A percentile compares a stretch with the other conserved stretches of the same genome.
phyloP scores from a whole-genome alignment of 2,797 vertebrate species.

The Chloroceryle amazona region DNA sequence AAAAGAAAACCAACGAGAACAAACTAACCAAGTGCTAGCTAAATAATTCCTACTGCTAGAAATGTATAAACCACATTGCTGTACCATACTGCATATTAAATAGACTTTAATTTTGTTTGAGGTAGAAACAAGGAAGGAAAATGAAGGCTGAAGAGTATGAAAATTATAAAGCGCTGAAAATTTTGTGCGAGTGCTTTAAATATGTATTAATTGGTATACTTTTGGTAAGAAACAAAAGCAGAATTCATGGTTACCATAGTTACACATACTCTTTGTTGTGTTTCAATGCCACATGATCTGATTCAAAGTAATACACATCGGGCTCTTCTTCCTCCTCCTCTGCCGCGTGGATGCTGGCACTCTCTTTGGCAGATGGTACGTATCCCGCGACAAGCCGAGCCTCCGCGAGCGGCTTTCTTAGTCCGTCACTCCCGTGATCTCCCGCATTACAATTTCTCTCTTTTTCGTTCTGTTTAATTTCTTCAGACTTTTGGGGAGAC shows the following conservation, averaged over 20 bases:
- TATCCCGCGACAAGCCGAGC: constrained; percentile 77
- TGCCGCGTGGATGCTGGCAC: constrained; percentile 82
- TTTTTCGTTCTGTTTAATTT: constrained; percentile 74
- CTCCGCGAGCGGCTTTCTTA: constrained; percentile 79
- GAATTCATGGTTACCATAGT: constrained; percentile 88
- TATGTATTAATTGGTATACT: background rate
- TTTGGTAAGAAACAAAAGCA: constrained; percentile 81
- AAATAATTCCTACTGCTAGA: constrained; percentile 23
- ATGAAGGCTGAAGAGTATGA: constrained; percentile 18
- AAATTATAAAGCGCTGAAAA: constrained; percentile 27
- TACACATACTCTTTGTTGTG: constrained; percentile 99
- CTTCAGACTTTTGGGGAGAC: constrained; percentile 76
- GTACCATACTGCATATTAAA: constrained; percentile 67
- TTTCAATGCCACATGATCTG: constrained; percentile 99
- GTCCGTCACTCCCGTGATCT: constrained; percentile 78
- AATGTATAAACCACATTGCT: constrained; percentile 52
- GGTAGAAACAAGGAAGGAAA: constrained; percentile 32
- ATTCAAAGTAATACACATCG: constrained; percentile 99
- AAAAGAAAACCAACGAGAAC: background rate
- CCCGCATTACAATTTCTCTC: constrained; percentile 66
- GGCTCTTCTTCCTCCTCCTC: constrained; percentile 96
- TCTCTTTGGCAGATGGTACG: constrained; percentile 87
- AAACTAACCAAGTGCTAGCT: background rate
- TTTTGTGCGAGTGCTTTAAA: constrained; percentile 5
- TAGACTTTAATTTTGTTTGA: constrained; percentile 47